These are phyloP conservation scores for Conopomorpha cramerella DNA, from an alignment of 1,140 invertebrate genomes.

Conservation along the genomic window DNA sequence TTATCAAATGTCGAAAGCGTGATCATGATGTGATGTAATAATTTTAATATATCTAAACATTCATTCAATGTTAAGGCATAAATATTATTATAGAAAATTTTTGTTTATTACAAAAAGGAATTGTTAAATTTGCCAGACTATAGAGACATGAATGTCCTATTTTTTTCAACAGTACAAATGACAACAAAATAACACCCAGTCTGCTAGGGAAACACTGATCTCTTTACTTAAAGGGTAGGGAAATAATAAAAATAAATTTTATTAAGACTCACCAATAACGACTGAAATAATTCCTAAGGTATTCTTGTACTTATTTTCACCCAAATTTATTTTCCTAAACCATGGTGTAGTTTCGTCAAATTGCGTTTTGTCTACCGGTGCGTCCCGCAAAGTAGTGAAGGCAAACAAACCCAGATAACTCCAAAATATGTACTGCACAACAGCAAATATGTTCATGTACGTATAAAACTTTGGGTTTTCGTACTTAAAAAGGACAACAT, in stretches of 20 bases:
- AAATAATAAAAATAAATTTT: background rate
- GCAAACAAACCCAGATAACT: slow-evolving; percentile 70
- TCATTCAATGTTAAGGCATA: too few species aligned
- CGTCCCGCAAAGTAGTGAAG: slow-evolving; percentile 66
- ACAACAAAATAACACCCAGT: too few species aligned
- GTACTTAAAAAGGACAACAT: slow-evolving; percentile 74
- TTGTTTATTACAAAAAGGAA: too few species aligned
- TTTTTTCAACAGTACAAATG: too few species aligned
- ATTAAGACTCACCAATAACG: slow-evolving; percentile 62
- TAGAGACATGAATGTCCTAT: too few species aligned
- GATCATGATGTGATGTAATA: too few species aligned
- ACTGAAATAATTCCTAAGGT: slow-evolving; percentile 63
- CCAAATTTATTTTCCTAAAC: slow-evolving; percentile 72
- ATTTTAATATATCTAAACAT: too few species aligned
- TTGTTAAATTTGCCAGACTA: too few species aligned
- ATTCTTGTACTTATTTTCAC: slow-evolving; percentile 73
- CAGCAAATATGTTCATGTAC: slow-evolving; percentile 69
- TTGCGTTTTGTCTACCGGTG: slow-evolving; percentile 39
- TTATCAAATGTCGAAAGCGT: too few species aligned
- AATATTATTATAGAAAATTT: too few species aligned
- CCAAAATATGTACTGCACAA: slow-evolving; percentile 77
- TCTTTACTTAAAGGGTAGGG: too few species aligned
- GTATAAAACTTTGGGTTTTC: slow-evolving; percentile 72
- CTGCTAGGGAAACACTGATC: too few species aligned
- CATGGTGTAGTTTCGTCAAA: slow-evolving; percentile 59